Evolutionary conservation across 2,888 invertebrate species (phyloP).

Genomic region (Cylindroiulus punctatus): DNA sequence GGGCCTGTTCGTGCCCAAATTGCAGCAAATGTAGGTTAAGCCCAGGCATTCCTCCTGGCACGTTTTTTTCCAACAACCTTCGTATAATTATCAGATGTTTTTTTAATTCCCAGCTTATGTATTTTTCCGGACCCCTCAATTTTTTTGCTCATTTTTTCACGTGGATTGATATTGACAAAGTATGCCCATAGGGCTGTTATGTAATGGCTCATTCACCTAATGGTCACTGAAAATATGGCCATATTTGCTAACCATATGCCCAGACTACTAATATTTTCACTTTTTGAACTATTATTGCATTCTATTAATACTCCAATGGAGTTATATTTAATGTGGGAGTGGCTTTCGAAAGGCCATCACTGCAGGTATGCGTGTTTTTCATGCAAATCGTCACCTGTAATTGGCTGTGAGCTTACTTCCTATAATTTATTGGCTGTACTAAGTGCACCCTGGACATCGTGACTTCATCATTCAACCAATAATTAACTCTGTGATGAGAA

Average conservation of each 20-base stretch:
- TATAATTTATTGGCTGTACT: not conserved
- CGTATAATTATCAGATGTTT: not conserved
- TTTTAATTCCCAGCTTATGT: not conserved
- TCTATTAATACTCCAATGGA: too few species aligned
- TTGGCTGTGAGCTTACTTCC: too few species aligned
- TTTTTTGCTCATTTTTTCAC: not conserved
- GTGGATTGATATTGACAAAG: not conserved
- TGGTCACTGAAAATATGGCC: not conserved
- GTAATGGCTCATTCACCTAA: not conserved
- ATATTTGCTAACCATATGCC: too few species aligned
- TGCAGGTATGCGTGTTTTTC: not conserved
- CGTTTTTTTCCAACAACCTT: not conserved
- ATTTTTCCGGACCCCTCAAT: not conserved
- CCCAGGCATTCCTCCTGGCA: not conserved
- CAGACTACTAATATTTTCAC: too few species aligned
- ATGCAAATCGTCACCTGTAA: not conserved
- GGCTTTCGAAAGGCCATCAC: not conserved
- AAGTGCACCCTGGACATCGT: not conserved
- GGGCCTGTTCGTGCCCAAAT: slow-evolving; percentile 1
- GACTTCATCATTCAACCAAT: not conserved
- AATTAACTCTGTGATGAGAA: not conserved
- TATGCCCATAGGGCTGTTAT: not conserved
- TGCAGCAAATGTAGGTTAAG: not conserved
- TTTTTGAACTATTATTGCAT: not conserved
- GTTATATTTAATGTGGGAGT: too few species aligned